Evolutionary conservation across 2,888 invertebrate species (phyloP).

Genomic region (Caenorhabditis uteleia): DNA sequence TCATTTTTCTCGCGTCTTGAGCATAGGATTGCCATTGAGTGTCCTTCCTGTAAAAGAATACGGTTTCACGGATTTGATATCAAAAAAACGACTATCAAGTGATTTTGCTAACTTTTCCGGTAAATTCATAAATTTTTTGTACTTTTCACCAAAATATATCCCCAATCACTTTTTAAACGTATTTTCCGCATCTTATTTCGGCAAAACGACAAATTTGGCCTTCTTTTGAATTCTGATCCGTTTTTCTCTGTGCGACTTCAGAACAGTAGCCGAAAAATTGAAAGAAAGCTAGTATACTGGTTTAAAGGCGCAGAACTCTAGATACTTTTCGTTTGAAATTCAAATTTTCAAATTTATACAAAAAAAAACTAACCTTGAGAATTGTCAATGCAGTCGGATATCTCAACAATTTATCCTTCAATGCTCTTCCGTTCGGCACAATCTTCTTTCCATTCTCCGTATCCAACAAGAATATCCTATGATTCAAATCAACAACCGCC

Average conservation of each 20-base stretch:
- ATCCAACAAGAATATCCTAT: slow-evolving; percentile 8
- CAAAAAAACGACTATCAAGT: neutral
- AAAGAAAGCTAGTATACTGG: too few species aligned
- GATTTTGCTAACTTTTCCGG: too few species aligned
- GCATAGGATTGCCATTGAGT: slow-evolving; percentile 27
- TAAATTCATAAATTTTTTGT: slow-evolving; percentile 1
- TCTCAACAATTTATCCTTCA: neutral
- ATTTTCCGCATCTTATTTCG: too few species aligned
- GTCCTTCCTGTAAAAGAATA: slow-evolving; percentile 21
- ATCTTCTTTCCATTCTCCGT: too few species aligned
- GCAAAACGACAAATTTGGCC: too few species aligned
- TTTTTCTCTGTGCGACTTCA: too few species aligned
- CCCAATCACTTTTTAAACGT: slow-evolving; percentile 30
- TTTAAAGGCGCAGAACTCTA: too few species aligned
- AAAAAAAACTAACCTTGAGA: slow-evolving; percentile 9
- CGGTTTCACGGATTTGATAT: too few species aligned
- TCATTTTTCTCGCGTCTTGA: neutral
- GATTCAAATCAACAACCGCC: slow-evolving; percentile 14
- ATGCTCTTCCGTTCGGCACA: slow-evolving; percentile 3
- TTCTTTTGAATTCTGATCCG: too few species aligned
- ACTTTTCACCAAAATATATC: slow-evolving; percentile 28
- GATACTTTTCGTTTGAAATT: slow-evolving; percentile 1
- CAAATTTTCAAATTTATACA: neutral
- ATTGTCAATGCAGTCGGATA: slow-evolving; percentile 18
- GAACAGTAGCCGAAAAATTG: too few species aligned